phyloP scores from a whole-genome alignment of 2,888 invertebrate genomes.

The Orgyia antiqua region DNA sequence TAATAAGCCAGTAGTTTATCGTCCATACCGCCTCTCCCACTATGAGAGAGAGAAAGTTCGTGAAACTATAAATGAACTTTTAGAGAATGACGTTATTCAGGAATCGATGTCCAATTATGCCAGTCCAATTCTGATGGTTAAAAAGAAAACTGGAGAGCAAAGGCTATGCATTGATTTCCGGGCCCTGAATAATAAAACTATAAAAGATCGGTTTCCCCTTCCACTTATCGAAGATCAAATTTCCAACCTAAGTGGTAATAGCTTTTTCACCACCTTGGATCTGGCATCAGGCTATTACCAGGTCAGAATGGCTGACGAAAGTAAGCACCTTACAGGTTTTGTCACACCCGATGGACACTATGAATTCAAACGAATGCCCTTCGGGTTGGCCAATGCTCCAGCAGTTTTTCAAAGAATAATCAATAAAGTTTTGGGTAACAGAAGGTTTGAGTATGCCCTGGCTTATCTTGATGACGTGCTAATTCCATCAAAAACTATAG shows the following conservation, averaged over 20 bases:
- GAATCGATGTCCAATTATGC: constrained; percentile 1
- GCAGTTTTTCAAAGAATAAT: no score
- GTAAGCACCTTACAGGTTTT: no score
- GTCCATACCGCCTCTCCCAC: constrained; percentile 2
- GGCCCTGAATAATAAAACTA: no score
- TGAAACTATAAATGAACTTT: constrained; percentile 1
- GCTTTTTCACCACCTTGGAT: not conserved
- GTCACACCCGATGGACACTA: constrained; percentile 23
- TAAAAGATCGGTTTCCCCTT: no score
- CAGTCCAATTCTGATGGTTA: constrained; percentile 1
- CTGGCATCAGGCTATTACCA: no score
- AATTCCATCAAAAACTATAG: constrained; percentile 11
- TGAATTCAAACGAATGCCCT: constrained; percentile 23
- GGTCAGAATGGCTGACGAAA: no score
- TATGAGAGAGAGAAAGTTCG: no score
- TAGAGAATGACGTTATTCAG: not conserved
- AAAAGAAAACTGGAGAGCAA: no score
- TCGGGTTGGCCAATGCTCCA: constrained; percentile 26
- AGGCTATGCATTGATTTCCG: no score
- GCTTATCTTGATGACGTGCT: constrained; percentile 28
- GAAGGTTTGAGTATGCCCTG: constrained; percentile 1
- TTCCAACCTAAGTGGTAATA: not conserved
- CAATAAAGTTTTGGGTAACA: constrained; percentile 17
- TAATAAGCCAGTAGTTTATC: constrained; percentile 1
- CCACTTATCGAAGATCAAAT: no score